A percentile compares a stretch with the other conserved stretches of the same genome.
These are phyloP conservation scores for Cochlearius cochlearius DNA, from an alignment of 2,113 vertebrate species.

Conservation along the genomic window DNA sequence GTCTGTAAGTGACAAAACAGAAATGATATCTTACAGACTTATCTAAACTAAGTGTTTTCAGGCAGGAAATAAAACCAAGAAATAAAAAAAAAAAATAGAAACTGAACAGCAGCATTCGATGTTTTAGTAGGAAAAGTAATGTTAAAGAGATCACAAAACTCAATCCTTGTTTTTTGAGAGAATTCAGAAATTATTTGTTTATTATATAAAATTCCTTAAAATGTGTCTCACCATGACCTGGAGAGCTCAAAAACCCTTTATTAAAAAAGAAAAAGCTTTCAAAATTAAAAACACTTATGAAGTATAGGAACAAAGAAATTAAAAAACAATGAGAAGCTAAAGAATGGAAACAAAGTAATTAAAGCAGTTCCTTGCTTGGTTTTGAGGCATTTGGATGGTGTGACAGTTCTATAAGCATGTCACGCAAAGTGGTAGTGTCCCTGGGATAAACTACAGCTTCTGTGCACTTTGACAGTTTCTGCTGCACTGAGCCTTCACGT, in stretches of 20 bases:
- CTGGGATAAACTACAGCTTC: not conserved
- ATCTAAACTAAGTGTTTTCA: not conserved
- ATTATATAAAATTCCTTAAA: not conserved
- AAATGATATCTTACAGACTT: not conserved
- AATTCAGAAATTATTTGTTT: slow-evolving; percentile 17
- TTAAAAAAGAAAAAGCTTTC: not conserved
- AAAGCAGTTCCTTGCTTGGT: not conserved
- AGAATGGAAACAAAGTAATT: not conserved
- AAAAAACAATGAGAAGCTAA: not conserved
- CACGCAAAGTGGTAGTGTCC: not conserved
- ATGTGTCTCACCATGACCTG: not conserved
- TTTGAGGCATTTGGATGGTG: slow-evolving; percentile 5
- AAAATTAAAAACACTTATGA: not conserved
- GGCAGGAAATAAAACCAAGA: not conserved
- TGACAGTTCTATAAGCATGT: not conserved
- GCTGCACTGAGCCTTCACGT: not conserved
- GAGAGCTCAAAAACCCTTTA: not conserved
- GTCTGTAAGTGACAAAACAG: not conserved
- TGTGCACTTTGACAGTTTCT: not conserved
- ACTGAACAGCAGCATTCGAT: slow-evolving; percentile 15
- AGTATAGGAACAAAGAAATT: slow-evolving; percentile 12
- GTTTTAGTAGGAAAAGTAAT: not conserved
- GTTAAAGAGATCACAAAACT: not conserved
- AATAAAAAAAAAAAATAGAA: not conserved
- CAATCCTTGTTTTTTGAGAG: not conserved